Evolutionary conservation across 1,140 invertebrate species (phyloP).

Genomic region (Hyposmocoma kahamanoa): DNA sequence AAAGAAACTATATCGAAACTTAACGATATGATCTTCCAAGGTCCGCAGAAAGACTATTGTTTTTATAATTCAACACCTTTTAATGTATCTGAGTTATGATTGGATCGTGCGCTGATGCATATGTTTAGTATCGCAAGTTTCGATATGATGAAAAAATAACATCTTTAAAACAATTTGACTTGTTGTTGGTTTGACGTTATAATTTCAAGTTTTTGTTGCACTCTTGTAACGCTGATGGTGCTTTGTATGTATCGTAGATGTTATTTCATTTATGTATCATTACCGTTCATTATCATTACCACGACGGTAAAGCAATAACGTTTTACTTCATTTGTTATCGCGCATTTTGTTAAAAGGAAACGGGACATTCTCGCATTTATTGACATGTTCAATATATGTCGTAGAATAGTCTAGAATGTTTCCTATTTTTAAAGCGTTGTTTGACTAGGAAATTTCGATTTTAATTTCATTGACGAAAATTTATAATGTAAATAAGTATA

Average conservation of each 20-base stretch:
- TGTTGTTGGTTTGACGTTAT: too few relatives aligned
- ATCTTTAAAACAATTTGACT: too few relatives aligned
- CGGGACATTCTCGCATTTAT: slow-evolving; percentile 24
- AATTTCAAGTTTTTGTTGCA: slow-evolving; percentile 37
- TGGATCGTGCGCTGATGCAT: too few relatives aligned
- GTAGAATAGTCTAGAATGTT: slow-evolving; percentile 12
- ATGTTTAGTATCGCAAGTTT: too few relatives aligned
- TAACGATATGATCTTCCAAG: too few relatives aligned
- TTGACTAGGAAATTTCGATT: slow-evolving; percentile 13
- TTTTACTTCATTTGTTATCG: slow-evolving; percentile 20
- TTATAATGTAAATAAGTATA: slow-evolving; percentile 2
- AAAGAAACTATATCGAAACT: too few relatives aligned
- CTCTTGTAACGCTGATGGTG: slow-evolving; percentile 55
- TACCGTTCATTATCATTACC: slow-evolving; percentile 15
- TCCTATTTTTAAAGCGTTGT: slow-evolving; percentile 13
- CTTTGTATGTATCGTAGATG: slow-evolving; percentile 39
- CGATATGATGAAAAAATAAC: too few relatives aligned
- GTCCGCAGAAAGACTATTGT: too few relatives aligned
- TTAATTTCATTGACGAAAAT: slow-evolving; percentile 25
- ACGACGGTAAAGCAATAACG: slow-evolving; percentile 26
- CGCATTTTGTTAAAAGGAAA: slow-evolving; percentile 18
- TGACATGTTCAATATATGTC: slow-evolving; percentile 22
- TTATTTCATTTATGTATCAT: slow-evolving; percentile 13
- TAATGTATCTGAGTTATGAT: too few relatives aligned
- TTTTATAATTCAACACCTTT: too few relatives aligned